phyloP scores from a whole-genome alignment of 2,113 vertebrate species.

The Tachuris rubrigastra region DNA sequence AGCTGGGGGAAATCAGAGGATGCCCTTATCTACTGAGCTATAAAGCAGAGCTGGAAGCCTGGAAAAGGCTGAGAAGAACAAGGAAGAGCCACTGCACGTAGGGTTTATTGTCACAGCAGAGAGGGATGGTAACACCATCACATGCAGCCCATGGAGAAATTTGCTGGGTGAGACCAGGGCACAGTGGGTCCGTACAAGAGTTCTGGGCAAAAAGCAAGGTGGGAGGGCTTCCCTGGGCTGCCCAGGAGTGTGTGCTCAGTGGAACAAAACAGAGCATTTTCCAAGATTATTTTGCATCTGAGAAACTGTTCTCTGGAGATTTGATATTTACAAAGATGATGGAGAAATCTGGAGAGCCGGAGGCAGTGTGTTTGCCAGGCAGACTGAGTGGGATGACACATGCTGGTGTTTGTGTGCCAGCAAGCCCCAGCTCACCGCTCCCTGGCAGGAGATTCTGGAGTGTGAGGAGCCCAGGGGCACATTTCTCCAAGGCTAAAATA shows the following conservation, averaged over 20 bases:
- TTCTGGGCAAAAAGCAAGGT: not conserved
- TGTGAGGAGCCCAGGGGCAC: not conserved
- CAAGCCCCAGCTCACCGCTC: not conserved
- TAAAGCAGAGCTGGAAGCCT: not conserved
- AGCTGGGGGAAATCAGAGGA: not conserved
- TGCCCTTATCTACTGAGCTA: not conserved
- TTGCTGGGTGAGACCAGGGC: not conserved
- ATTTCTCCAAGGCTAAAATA: not conserved
- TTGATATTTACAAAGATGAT: not conserved
- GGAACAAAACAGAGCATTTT: rapidly evolving
- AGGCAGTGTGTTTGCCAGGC: not conserved
- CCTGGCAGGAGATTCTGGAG: not conserved
- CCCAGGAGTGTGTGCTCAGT: rapidly evolving
- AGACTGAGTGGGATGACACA: not conserved
- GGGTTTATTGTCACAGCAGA: not conserved
- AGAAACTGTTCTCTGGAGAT: not conserved
- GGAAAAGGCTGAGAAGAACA: not conserved
- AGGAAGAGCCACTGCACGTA: not conserved
- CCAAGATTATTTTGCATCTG: not conserved
- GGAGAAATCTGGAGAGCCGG: not conserved
- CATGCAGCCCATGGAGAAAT: rapidly evolving
- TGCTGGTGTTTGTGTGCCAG: not conserved
- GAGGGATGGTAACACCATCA: not conserved
- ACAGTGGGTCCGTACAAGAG: rapidly evolving
- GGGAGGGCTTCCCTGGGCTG: not conserved